Base-by-base conservation (phyloP, 2,888 invertebrate species). In the Atethmia centrago region DNA sequence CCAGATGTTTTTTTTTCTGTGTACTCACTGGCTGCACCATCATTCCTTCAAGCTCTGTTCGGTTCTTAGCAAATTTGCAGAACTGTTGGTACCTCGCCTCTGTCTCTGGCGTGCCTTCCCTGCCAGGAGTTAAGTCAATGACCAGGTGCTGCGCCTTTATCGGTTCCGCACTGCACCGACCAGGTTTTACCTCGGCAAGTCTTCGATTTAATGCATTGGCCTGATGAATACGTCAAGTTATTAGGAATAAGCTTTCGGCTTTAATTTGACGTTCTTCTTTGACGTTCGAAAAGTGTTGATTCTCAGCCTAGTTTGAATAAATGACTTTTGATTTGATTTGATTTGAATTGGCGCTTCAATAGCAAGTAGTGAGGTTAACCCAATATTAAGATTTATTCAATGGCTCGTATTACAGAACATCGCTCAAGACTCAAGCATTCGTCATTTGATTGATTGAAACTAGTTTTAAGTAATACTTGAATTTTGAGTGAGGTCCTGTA, bases 101-200 rank as follows among this genome's bases (percentile, higher is more conserved):
- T 28, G 63, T 63, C 45, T 70, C 78, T 14, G 79, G 59, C 2
- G 63, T 78, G n/a, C 73, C 83, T 36, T 67, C 63, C 12, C 25
- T 69, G 7, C 58, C 58, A n/a, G 82, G 79, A 59, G 63, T 31
- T 31, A 82, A 72, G 66, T 80, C 73, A 31, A 78, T 73, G 31
- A 82, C 78, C 63, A 70, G 40, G 55, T 70, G 82, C n/a, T 69
- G 66, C 0, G 64, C 21, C 58, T 40, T 66, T 55, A 73, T n/a
- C 2, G 78, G 82, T 31, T 77, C 67, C 2, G 53, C 65, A 56
- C 58, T 66, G 12, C 65, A 25, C 7, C 21, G 55, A 14, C 16
- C 58, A 28, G 16, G 10, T 49, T 70, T 69, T 19, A n/a, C 36
- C n/a, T 31, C 31, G 19, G 25, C 51, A 10, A 31, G 8, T 58